phyloP scores from a whole-genome alignment of 2,888 invertebrate genomes.

The Pterostichus niger region DNA sequence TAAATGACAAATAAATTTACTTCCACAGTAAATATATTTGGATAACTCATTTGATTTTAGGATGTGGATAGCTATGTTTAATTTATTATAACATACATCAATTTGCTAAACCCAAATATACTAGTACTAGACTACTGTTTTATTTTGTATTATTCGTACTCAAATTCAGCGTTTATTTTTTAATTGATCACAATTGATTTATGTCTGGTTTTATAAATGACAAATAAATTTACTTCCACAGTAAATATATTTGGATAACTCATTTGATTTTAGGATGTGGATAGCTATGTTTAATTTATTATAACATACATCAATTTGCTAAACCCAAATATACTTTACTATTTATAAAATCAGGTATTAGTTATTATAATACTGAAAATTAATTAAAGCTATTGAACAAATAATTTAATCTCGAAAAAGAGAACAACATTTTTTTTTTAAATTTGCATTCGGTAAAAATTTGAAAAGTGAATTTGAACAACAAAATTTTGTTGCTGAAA shows the following conservation, averaged over 20 bases:
- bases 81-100: conserved; percentile 33
- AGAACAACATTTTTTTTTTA: too few species aligned
- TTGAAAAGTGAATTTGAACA: too few species aligned
- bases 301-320: conserved; percentile 32
- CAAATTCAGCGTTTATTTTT: background rate
- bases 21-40: conserved; percentile 13
- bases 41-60: background rate
- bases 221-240: conserved; percentile 29
- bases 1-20: conserved; percentile 29
- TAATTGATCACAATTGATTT: conserved; percentile 16
- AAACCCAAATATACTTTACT: conserved; percentile 6
- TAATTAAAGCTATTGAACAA: too few species aligned
- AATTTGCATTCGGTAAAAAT: too few species aligned
- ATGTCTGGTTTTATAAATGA: conserved; percentile 22
- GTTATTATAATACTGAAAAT: background rate
- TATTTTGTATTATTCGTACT: too few species aligned
- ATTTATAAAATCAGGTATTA: conserved; percentile 27
- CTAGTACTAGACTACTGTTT: too few species aligned
- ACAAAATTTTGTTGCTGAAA: too few species aligned
- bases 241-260: conserved; percentile 1
- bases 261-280: conserved; percentile 9
- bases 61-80: conserved; percentile 7
- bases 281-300: conserved; percentile 18
- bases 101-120: conserved; percentile 27
- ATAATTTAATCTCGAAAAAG: too few species aligned